These are phyloP conservation scores for Saguinus imperator DNA, from an alignment of 2,113 vertebrate species.

Conservation along the genomic window DNA sequence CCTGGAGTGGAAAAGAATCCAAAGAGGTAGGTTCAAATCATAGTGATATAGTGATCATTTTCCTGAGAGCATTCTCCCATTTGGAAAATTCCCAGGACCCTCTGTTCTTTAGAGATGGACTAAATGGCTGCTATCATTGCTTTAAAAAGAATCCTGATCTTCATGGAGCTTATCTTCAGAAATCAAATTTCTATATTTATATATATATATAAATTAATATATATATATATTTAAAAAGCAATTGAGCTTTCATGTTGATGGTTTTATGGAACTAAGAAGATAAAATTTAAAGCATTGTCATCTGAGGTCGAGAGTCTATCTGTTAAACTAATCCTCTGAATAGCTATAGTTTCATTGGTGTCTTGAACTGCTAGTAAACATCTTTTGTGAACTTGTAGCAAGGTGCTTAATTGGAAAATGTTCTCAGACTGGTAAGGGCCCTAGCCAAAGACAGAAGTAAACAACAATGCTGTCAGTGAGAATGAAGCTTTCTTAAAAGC, in stretches of 20 bases:
- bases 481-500: neutral
- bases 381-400: neutral
- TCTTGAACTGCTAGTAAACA: neutral
- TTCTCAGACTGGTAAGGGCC: neutral
- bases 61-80: neutral
- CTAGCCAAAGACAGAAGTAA: neutral
- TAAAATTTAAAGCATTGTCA: neutral
- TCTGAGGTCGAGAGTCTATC: neutral
- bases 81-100: neutral
- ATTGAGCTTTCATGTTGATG: neutral
- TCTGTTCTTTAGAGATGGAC: too few species aligned
- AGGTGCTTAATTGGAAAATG: neutral
- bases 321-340: neutral
- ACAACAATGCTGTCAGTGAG: neutral
- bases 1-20: neutral
- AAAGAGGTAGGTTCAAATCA: neutral
- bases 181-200: too few species aligned
- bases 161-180: too few species aligned
- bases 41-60: neutral
- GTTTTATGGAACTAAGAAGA: neutral
- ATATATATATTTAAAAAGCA: neutral
- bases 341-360: neutral
- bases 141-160: too few species aligned
- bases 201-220: too few species aligned
- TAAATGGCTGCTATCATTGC: too few species aligned